Evolutionary conservation across 2,797 vertebrate species (phyloP), one percentile per base, ranked within the genome.

Genomic region (Salarias fasciatus): DNA sequence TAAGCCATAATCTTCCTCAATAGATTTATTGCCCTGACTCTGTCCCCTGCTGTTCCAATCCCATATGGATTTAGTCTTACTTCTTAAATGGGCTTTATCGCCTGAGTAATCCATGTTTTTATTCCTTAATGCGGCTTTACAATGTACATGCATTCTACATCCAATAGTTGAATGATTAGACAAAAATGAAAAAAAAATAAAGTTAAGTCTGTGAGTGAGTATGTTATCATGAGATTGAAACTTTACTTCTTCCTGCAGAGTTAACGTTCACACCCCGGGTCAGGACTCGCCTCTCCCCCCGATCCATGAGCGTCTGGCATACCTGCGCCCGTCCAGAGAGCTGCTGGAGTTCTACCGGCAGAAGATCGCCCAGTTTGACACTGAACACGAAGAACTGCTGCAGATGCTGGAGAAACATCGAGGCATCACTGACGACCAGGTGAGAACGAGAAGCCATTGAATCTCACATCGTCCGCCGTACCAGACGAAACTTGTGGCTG

Each of bases 311-410:
- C 95, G 94, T 4, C 69, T 98, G 82, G 94, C 94, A 0, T 74
- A 89, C 35, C 89, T 99, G 9, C 84, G 77, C 11, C 97, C 98
- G 4, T 98, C 97, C 55, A 92, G 91, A 2, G 96, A 99, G 79
- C 92, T 99, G 33, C 88, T 99, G 77, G 94, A 98, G 12, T 98
- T 97, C 74, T 99, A 97, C 86, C 92, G 95, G 58, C 90, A 91
- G 88, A 99, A 95, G 83, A 92, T 99, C 2, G 87, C 93, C 6
- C 94, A 95, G 81, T 99, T 95, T 63, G 97, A 99, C 6, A 88
- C 82, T 11, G 97, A 98, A 30, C 94, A 97, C 0, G 95, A 95
- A 36, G 95, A 95, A 8, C 63, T 99, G 30, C 28, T 95, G 11
- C 93, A 93, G 88, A 94, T 93, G 83, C 84, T 99, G 69, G 95